Percentiles rank a stretch among this genome's conserved stretches.
phyloP scores from a whole-genome alignment of 2,113 vertebrate species.

The Upupa epops region DNA sequence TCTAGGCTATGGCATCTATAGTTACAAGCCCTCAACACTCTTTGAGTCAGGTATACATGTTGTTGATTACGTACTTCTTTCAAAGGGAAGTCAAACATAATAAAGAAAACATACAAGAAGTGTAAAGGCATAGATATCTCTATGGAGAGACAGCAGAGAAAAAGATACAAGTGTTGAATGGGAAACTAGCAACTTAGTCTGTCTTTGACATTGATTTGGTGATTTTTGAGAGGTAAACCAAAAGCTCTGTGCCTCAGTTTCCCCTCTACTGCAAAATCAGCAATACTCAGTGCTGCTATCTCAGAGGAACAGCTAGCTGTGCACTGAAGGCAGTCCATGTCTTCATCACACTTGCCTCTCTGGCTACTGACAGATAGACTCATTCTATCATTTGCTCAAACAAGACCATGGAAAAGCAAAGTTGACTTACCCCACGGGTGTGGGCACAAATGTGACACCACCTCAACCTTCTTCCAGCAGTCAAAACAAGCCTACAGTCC shows the following conservation, averaged over 20 bases:
- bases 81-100: background rate
- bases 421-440: background rate
- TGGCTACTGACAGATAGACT: background rate
- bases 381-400: background rate
- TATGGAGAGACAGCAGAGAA: background rate
- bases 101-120: background rate
- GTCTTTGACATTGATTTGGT: background rate
- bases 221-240: background rate
- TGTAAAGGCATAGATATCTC: background rate
- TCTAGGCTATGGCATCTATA: background rate
- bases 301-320: background rate
- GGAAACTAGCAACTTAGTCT: background rate
- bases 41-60: background rate
- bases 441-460: background rate
- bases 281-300: background rate
- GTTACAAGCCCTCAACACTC: background rate
- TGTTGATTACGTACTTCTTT: background rate
- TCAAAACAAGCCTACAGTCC: background rate
- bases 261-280: background rate
- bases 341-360: background rate
- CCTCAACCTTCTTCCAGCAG: background rate
- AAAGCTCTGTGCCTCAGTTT: background rate
- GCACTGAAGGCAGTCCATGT: background rate
- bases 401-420: background rate
- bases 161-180: background rate